Conservation (phyloP, 2,113 vertebrate genomes). For the Gavia stellata region DNA sequence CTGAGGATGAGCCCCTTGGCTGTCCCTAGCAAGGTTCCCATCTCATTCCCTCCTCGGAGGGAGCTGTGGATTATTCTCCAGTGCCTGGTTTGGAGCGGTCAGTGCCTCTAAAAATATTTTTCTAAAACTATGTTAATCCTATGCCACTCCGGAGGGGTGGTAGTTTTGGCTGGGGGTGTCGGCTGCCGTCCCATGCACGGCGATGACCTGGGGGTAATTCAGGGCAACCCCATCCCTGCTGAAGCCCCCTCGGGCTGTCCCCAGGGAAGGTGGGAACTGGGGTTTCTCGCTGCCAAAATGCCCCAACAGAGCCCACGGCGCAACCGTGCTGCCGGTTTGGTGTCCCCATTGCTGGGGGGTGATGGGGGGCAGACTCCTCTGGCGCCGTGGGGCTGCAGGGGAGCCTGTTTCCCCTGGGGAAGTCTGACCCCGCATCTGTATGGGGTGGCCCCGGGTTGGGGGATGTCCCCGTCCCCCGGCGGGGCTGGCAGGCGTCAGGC, state of each 20-base stretch:
- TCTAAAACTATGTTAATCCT: background rate
- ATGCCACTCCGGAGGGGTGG: rapidly evolving
- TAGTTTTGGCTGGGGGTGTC: background rate
- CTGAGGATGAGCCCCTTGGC: background rate
- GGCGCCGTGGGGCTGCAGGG: background rate
- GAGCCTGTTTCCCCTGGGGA: background rate
- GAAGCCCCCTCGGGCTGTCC: background rate
- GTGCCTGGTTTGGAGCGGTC: background rate
- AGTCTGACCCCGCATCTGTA: background rate
- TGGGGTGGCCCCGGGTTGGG: rapidly evolving
- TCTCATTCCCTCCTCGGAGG: rapidly evolving
- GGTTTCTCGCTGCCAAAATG: background rate
- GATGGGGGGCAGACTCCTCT: background rate
- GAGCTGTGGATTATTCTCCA: background rate
- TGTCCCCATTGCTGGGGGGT: no score
- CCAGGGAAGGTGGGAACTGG: background rate
- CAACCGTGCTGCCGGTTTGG: background rate
- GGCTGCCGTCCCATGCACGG: rapidly evolving
- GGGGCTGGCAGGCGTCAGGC: no score
- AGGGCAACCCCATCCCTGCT: background rate
- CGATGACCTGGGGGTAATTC: background rate
- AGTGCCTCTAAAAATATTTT: background rate
- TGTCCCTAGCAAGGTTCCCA: background rate
- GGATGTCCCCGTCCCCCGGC: rapidly evolving
- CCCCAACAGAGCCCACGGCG: background rate